Conservation (phyloP, 2,797 vertebrate genomes). For the Leptatherina wallacei region DNA sequence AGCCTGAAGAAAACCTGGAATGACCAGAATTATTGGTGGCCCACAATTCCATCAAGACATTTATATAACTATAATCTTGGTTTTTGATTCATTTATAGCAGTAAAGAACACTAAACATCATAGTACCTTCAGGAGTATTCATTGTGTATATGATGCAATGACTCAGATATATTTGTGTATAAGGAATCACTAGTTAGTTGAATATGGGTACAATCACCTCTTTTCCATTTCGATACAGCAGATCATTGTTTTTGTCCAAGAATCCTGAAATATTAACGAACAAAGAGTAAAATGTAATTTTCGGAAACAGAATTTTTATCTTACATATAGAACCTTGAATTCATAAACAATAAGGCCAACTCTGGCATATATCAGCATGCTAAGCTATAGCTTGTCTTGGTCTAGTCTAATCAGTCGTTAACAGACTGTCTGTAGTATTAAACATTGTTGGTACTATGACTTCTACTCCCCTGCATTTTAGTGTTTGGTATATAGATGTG, state of each 20-base stretch:
- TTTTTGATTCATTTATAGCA: too few species aligned
- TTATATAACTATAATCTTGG: too few species aligned
- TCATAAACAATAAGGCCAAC: neutral
- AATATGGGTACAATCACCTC: slow-evolving; percentile 79
- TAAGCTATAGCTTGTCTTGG: neutral
- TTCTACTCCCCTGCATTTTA: slow-evolving; percentile 5
- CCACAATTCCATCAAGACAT: too few species aligned
- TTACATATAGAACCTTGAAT: neutral
- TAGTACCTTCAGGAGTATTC: too few species aligned
- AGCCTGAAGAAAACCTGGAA: too few species aligned
- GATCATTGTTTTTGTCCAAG: slow-evolving; percentile 96
- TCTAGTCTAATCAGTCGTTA: neutral
- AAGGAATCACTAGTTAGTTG: neutral
- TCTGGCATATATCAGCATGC: neutral
- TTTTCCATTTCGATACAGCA: slow-evolving; percentile 94
- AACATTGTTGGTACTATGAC: neutral
- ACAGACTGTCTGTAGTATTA: neutral
- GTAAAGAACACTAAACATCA: too few species aligned
- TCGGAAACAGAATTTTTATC: neutral
- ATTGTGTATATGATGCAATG: neutral
- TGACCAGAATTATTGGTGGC: too few species aligned
- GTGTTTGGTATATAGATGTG: neutral
- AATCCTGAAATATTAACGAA: slow-evolving; percentile 83
- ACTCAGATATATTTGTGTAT: neutral
- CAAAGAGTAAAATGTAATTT: neutral